Evolutionary conservation across 2,113 vertebrate genomes (phyloP).

Genomic region (Aegypius monachus): DNA sequence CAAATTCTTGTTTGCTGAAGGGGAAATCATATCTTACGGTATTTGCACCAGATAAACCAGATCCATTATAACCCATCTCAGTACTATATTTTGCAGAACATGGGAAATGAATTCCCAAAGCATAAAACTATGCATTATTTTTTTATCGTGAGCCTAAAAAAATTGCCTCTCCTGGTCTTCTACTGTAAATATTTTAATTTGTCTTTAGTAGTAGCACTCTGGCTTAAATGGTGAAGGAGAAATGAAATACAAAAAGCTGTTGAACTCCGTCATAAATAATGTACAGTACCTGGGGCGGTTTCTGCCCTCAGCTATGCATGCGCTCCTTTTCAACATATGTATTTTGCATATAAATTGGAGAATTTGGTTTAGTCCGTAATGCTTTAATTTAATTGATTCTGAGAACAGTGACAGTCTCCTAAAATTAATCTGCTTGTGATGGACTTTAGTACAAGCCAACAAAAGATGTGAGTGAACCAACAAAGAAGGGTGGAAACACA

Average conservation of each 20-base stretch:
- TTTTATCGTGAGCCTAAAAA: neutral
- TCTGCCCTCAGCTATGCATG: neutral
- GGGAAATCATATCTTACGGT: slow-evolving; percentile 47
- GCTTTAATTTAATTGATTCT: neutral
- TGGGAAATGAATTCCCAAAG: slow-evolving; percentile 31
- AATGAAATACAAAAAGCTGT: neutral
- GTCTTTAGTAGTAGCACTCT: neutral
- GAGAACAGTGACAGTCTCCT: neutral
- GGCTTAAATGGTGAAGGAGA: neutral
- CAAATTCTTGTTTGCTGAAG: slow-evolving; percentile 59
- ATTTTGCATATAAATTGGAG: neutral
- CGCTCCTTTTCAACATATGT: neutral
- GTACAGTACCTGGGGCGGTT: neutral
- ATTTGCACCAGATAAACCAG: slow-evolving; percentile 34
- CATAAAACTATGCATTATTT: neutral
- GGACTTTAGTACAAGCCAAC: neutral
- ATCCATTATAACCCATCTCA: slow-evolving; percentile 43
- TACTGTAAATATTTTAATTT: slow-evolving; percentile 32
- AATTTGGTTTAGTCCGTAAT: neutral
- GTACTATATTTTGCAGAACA: slow-evolving; percentile 25
- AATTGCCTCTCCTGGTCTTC: neutral
- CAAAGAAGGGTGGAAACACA: neutral
- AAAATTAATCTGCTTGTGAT: neutral
- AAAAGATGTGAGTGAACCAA: neutral
- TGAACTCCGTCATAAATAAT: neutral